Evolutionary conservation across 2,888 invertebrate species (phyloP), one percentile per base, ranked within the genome.

Genomic region (Drosophila prolongata): DNA sequence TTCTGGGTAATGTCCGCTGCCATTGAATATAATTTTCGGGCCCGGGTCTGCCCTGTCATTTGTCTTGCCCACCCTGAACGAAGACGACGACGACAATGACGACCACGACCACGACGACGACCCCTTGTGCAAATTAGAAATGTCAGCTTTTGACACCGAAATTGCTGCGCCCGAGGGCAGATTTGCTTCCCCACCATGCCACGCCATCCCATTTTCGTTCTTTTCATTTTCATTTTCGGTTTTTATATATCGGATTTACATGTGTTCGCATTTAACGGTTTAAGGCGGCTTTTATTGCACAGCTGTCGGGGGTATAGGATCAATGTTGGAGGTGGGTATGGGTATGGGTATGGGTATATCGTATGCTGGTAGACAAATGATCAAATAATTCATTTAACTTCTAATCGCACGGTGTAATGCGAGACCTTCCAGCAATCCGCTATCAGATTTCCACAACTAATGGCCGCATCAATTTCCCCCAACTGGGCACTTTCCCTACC

Each of bases 81-180:
- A 30, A 8, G 47, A 42, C 35, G 24, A 24, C 11, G 9, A 35
- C 35, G 8, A 35, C 40, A 13, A 13, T 11, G 60, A 42, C 42
- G 16, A 16, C 9, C 9, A 40, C 38, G 38, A 40, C 6, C 35
- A 42, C 24, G 57, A 44, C 43, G 27, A 16, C 64, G 74, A 53
- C 60, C 79, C 77, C 74, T 72, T 67, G 58, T 65, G 76, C 80
- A 86, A 83, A 83, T 83, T 83, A 86, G 83, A 83, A 88, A 83
- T 86, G 83, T 86, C 83, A 83, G 88, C 87, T 80, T 88, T 80
- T 83, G 83, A 88, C 86, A 66, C 87, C 88, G 78, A 88, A 83
- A 83, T 83, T 83, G 66, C 82, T 37, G 43, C 55, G 76, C 69
- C 86, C 52, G 53, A 53, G 84, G 82, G 76, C 76, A 69, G 77